Base-by-base conservation (phyloP, 2,888 invertebrate species). In the Drosophila pseudotakahashii region DNA sequence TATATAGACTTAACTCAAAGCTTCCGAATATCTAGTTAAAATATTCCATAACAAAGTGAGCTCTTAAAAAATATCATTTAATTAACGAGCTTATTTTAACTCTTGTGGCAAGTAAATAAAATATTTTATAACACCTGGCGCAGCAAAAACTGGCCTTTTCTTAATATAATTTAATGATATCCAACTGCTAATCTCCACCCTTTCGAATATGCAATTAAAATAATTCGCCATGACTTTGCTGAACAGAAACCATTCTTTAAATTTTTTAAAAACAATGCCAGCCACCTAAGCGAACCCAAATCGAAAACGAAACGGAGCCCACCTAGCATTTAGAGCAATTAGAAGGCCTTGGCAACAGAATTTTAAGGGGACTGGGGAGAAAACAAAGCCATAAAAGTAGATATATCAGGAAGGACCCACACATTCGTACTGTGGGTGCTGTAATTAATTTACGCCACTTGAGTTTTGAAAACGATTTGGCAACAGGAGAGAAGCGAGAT, bases 361-460 rank as follows among this genome's bases (percentile, higher is more conserved):
- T 53, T 61, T 23, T 44, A 44, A 2, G 39, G 47, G 50, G 19
- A 44, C 39, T 47, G 50, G 14, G 14, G 51, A 39, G 16, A n/a
- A 51, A 67, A 76, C 61, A 74, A 81, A 81, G 64, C 64, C 71
- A 54, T 39, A 72, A 51, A 67, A 11, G 57, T 60, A 87, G 85
- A 87, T 81, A 80, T 54, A 87, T 78, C 81, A 75, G 59, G 68
- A 61, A 61, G 63, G 52, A 58, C 76, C 37, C 23, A 44, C 64
- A 53, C 50, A 51, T 39, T 30, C 44, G 45, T 26, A 47, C 52
- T 37, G 45, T 58, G 67, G 53, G 77, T 53, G 71, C 85, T 77
- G 88, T 88, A 84, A 84, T 84, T 86, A 84, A 84, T 88, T 86
- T 88, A 84, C 84, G 88, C 88, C 79, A 80, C 84, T 84, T 84